Evolutionary conservation across 2,888 invertebrate genomes (phyloP).

Genomic region (Eupithecia inturbata): DNA sequence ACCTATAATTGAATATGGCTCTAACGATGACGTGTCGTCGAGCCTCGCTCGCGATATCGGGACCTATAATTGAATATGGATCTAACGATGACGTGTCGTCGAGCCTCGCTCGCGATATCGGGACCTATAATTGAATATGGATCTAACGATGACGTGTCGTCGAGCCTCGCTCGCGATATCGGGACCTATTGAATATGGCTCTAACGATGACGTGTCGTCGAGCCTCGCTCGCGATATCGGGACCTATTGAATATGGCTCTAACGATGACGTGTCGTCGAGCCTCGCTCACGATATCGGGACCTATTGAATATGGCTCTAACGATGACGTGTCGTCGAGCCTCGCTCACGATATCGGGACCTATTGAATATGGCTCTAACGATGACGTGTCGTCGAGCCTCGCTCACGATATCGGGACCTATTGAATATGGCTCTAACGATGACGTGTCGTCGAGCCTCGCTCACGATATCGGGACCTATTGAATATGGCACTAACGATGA

Average conservation of each 20-base stretch:
- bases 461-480: not conserved
- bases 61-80: not conserved
- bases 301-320: not conserved
- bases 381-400: constrained; percentile 4
- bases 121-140: not conserved
- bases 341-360: not conserved
- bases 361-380: not conserved
- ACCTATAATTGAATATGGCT: not conserved
- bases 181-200: not conserved
- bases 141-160: constrained; percentile 1
- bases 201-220: not conserved
- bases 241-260: not conserved
- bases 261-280: constrained; percentile 2
- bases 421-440: not conserved
- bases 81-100: constrained; percentile 1
- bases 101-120: not conserved
- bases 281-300: not conserved
- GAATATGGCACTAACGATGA: not conserved
- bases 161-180: not conserved
- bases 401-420: not conserved
- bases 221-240: not conserved
- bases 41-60: not conserved
- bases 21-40: not conserved
- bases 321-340: constrained; percentile 2
- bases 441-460: constrained; percentile 3